Base-by-base conservation (phyloP, 2,888 invertebrate species). In the Pheosia gnoma region DNA sequence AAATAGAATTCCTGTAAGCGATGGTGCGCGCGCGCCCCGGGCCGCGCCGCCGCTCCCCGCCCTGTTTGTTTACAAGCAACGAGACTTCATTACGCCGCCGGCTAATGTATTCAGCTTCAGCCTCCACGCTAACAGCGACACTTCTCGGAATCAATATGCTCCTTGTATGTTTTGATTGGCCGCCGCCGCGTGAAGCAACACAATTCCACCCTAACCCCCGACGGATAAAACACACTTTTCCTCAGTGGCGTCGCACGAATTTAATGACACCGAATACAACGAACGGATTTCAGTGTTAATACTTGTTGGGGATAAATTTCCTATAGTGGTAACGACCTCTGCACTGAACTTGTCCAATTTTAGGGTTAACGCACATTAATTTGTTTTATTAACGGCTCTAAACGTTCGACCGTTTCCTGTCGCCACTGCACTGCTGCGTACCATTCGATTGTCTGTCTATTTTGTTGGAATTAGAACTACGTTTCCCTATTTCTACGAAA, bases 31-130 rank as follows among this genome's bases (percentile, higher is more conserved):
- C 86, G 90, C 91, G 89, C 91, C 87, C 86, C 80, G 82, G 83
- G 85, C 81, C 77, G 73, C 78, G 74, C 69, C 69, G 71, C 73
- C 78, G 78, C 78, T 74, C 77, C 74, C 81, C 76, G 80, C 83
- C 83, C 74, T 91, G 91, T 93, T 93, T 93, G 93, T 93, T 93
- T 93, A 93, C 93, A 93, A 92, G 87, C 92, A 86, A 87, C 91
- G 90, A 93, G 93, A 93, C 93, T 93, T 93, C 93, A 93, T 93
- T 93, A 93, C 93, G 91, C 92, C 90, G 89, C 87, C 86, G 91
- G 93, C 93, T 93, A 93, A 93, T 93, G 93, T 93, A 93, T 93
- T 93, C 93, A 92, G 93, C 93, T 93, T 93, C 93, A 93, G 92
- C 92, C 93, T 92, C 88, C 91, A 91, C 92, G 93, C 91, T 93